Conservation (phyloP, 2,113 vertebrate species). For the Oreochromis tanganicae region DNA sequence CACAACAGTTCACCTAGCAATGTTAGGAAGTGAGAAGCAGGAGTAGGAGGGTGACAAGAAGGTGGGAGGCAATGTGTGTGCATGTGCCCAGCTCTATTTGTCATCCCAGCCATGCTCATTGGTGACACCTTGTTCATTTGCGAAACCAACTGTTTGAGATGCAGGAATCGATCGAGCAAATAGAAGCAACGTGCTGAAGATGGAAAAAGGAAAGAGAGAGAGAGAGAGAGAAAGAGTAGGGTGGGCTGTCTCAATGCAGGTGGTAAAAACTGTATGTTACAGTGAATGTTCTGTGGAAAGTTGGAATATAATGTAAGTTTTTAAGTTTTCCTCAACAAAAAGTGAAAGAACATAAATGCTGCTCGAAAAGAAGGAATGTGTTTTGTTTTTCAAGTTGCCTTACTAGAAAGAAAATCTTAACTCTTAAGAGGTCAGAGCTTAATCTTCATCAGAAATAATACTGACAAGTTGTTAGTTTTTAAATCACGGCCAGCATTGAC, state of each 20-base stretch:
- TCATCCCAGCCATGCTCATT: conserved; percentile 47
- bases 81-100: conserved; percentile 39
- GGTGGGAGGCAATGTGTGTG: neutral
- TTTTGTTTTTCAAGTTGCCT: neutral
- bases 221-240: neutral
- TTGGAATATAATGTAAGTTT: neutral
- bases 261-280: neutral
- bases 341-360: neutral
- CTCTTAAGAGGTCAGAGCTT: neutral
- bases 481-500: neutral
- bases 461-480: neutral
- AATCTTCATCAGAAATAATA: neutral
- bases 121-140: conserved; percentile 69
- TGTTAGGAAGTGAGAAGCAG: neutral
- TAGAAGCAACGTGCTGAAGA: conserved; percentile 22
- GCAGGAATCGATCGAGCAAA: conserved; percentile 64
- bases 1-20: neutral
- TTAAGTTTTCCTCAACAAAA: neutral
- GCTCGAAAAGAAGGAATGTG: neutral
- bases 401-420: neutral
- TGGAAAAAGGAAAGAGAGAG: neutral
- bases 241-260: neutral
- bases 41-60: neutral
- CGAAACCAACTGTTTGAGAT: conserved; percentile 60
- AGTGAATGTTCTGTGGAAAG: neutral